Evolutionary conservation across 2,113 vertebrate genomes (phyloP).

Genomic region (Clarias magur): DNA sequence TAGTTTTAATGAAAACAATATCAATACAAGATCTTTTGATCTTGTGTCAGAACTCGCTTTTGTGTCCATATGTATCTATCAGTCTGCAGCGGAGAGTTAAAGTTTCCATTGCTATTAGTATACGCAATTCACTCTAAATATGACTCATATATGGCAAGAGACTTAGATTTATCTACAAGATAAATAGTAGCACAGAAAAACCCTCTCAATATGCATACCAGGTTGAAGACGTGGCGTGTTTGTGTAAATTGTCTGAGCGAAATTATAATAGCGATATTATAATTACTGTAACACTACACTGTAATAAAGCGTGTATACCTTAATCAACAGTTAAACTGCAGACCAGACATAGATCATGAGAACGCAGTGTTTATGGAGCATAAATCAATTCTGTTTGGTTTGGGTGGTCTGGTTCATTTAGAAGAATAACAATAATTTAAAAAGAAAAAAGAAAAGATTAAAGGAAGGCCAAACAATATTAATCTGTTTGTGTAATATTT

Average conservation of each 20-base stretch:
- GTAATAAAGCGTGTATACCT: neutral
- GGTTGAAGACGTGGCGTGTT: too few species aligned
- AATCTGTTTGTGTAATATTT: neutral
- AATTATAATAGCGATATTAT: neutral
- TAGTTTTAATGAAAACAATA: constrained; percentile 11
- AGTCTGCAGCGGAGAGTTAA: neutral
- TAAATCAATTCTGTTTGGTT: neutral
- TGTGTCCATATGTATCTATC: neutral
- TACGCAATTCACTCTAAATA: neutral
- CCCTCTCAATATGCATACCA: neutral
- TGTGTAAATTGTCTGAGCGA: neutral
- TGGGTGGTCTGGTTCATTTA: neutral
- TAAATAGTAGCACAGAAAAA: neutral
- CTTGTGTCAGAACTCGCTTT: neutral
- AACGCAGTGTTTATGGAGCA: neutral
- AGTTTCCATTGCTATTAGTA: neutral
- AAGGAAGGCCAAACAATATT: neutral
- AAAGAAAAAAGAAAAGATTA: neutral
- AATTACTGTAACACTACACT: neutral
- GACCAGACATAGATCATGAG: neutral
- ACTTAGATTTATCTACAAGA: neutral
- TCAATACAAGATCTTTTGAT: constrained; percentile 5
- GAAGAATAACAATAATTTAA: neutral
- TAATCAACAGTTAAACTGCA: constrained; percentile 6
- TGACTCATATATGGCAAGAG: neutral